These are phyloP conservation scores for Eulemur rufifrons DNA, from an alignment of 2,113 vertebrate species.

Conservation along the genomic window DNA sequence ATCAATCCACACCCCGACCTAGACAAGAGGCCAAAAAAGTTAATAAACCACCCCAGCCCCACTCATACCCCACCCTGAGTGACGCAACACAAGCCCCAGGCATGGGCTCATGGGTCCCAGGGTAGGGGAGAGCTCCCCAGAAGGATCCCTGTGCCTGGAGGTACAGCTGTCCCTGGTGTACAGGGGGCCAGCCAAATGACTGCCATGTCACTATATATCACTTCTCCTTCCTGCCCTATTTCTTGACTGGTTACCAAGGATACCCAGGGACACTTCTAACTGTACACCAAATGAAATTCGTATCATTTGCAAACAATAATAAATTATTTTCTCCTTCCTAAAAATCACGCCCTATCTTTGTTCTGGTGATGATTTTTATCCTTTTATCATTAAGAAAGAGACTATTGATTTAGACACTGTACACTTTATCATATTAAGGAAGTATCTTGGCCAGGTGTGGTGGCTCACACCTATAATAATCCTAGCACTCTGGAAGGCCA, in stretches of 20 bases:
- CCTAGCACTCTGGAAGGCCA: too few relatives aligned
- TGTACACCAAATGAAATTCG: too few relatives aligned
- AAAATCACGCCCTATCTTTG: not conserved
- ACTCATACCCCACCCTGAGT: not conserved
- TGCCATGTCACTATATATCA: not conserved
- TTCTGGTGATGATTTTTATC: not conserved
- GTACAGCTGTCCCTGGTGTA: not conserved
- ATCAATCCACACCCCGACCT: conserved; percentile 96
- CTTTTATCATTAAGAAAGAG: not conserved
- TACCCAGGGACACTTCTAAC: not conserved
- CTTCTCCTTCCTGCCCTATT: not conserved
- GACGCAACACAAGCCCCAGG: not conserved
- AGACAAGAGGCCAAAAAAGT: conserved; percentile 28
- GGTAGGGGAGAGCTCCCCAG: not conserved
- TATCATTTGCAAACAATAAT: not conserved
- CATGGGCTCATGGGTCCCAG: not conserved
- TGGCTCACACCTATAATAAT: too few relatives aligned
- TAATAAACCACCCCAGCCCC: not conserved
- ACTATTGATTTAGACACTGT: not conserved
- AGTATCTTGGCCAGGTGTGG: too few relatives aligned
- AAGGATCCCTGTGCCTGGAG: not conserved
- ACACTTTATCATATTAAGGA: not conserved
- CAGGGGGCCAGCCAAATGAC: not conserved
- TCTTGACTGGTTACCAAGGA: not conserved
- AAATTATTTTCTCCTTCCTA: not conserved